These are phyloP conservation scores for Poecilobothrus nobilitatus DNA, from an alignment of 2,888 invertebrate species.

Conservation along the genomic window DNA sequence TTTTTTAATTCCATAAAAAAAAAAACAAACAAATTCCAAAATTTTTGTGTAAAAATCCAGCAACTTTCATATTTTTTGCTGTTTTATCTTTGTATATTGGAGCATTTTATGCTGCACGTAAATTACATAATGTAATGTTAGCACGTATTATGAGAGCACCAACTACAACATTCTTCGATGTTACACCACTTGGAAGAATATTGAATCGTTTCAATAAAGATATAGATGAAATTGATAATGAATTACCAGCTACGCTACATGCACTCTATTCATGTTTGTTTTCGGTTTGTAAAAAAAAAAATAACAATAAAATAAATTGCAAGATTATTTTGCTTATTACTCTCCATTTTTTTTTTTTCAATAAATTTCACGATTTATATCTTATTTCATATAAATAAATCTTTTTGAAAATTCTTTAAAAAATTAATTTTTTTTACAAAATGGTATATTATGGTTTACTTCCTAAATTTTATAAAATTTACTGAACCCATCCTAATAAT, in stretches of 20 bases:
- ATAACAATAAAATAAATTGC: too few relatives aligned
- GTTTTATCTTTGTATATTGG: slow-evolving; percentile 52
- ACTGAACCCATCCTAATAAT: too few relatives aligned
- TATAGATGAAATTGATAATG: slow-evolving; percentile 55
- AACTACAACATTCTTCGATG: slow-evolving; percentile 59
- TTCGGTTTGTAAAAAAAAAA: slow-evolving; percentile 36
- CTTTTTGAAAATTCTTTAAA: too few relatives aligned
- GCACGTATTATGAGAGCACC: slow-evolving; percentile 52
- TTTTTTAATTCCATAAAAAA: too few relatives aligned
- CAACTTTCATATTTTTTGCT: slow-evolving; percentile 49
- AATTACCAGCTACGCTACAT: slow-evolving; percentile 49
- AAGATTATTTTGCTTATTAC: too few relatives aligned
- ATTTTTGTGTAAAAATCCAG: slow-evolving; percentile 22
- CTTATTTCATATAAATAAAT: too few relatives aligned
- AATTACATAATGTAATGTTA: slow-evolving; percentile 52
- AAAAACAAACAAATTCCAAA: too few relatives aligned
- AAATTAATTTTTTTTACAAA: too few relatives aligned
- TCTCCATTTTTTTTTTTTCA: too few relatives aligned
- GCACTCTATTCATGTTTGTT: slow-evolving; percentile 44
- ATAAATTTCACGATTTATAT: too few relatives aligned
- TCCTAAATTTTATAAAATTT: too few relatives aligned
- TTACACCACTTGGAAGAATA: slow-evolving; percentile 59
- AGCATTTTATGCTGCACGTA: slow-evolving; percentile 51
- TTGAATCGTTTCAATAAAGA: slow-evolving; percentile 62
- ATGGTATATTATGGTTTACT: too few relatives aligned